These are phyloP conservation scores for Heptranchias perlo DNA, from an alignment of 2,113 vertebrate genomes.

Conservation along the genomic window DNA sequence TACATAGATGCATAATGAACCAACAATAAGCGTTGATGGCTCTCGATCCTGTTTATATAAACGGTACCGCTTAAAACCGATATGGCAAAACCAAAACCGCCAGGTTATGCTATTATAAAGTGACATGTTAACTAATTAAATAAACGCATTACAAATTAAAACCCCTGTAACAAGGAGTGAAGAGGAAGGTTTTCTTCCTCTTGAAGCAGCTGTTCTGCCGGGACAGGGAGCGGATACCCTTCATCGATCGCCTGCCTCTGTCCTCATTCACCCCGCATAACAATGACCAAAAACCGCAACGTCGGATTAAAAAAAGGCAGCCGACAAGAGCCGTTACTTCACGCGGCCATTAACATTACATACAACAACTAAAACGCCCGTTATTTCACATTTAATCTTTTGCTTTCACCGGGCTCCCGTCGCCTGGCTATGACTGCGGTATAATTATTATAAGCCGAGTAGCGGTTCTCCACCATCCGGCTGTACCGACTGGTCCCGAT, in stretches of 20 bases:
- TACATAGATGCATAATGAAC: not conserved
- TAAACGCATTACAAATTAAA: not conserved
- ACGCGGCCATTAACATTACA: not conserved
- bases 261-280: slow-evolving; percentile 8
- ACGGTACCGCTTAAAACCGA: not conserved
- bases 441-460: not conserved
- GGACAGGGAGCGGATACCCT: not conserved
- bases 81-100: not conserved
- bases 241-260: not conserved
- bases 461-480: not conserved
- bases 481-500: not conserved
- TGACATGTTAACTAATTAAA: not conserved
- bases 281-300: slow-evolving; percentile 21
- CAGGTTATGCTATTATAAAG: not conserved
- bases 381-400: not conserved
- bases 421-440: not conserved
- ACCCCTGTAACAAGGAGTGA: not conserved
- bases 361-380: not conserved
- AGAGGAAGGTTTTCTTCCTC: not conserved
- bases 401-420: not conserved
- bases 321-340: not conserved
- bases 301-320: not conserved
- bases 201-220: not conserved
- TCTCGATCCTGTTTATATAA: not conserved
- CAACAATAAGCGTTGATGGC: not conserved